A percentile compares a stretch with the other conserved stretches of the same genome.
Evolutionary conservation across 1,140 invertebrate species (phyloP).

Genomic region (Drosophila seguyi): DNA sequence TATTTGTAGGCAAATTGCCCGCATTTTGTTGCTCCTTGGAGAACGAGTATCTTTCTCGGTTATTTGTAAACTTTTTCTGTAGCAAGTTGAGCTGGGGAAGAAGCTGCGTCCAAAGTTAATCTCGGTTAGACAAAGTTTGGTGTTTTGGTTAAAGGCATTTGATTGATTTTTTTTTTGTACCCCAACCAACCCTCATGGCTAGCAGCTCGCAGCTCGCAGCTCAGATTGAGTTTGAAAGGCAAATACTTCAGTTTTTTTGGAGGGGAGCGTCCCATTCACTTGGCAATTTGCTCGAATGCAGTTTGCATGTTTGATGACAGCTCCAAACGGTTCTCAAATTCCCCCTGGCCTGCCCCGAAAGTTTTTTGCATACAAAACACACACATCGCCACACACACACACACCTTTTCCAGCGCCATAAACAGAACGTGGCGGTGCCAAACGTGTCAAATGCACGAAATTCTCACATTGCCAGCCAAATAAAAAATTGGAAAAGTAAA

Average conservation of each 20-base stretch:
- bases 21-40: conserved; percentile 55
- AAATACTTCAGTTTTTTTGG: conserved; percentile 28
- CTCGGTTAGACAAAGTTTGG: conserved; percentile 39
- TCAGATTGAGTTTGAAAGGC: conserved; percentile 38
- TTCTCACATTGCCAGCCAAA: conserved; percentile 38
- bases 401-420: conserved; percentile 41
- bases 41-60: conserved; percentile 40
- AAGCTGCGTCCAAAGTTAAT: conserved; percentile 38
- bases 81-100: conserved; percentile 1
- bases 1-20: conserved; percentile 51
- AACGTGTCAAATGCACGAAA: conserved; percentile 78
- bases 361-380: conserved; percentile 27
- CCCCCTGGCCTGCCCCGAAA: conserved; percentile 16
- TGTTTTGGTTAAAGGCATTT: conserved; percentile 47
- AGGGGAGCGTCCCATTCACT: conserved; percentile 32
- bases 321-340: conserved; percentile 29
- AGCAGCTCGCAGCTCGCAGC: not conserved
- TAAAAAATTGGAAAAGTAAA: conserved; percentile 13
- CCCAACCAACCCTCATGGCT: not conserved
- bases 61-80: conserved; percentile 52
- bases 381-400: conserved; percentile 4
- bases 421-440: conserved; percentile 47
- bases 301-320: conserved; percentile 64
- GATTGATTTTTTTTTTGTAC: conserved; percentile 31
- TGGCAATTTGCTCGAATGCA: conserved; percentile 56